Evolutionary conservation across 2,888 invertebrate species (phyloP), one percentile per base, ranked within the genome.

Genomic region (Drosophila lutescens): DNA sequence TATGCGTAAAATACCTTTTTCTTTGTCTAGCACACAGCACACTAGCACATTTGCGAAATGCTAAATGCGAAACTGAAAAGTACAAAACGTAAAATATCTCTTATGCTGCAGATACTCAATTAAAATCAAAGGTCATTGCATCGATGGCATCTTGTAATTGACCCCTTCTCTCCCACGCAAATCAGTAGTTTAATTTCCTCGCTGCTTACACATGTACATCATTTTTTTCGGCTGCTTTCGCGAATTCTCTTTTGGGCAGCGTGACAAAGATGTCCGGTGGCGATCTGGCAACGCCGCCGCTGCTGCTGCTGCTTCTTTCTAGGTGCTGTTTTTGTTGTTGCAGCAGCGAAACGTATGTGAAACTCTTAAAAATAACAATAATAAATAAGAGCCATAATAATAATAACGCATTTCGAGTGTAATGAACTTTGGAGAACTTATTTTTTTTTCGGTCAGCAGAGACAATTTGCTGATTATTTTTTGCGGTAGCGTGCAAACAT

Each of bases 291-390:
- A 85, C 83, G 43, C 82, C 55, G 17, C 26, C 36, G 49, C 69
- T 47, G 59, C 69, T 62, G 59, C 69, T 62, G 56, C 49, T 69
- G 61, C 54, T 61, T 53, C 50, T 61, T 58, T 47, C 30, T 54
- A 38, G 49, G 49, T 77, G 34, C 55, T 61, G 47, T 55, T 72
- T 61, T 73, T 70, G 77, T 71, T 56, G 54, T 65, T 65, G 50
- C 50, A 32, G 50, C 51, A 78, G 79, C 76, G 80, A 80, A 85
- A 85, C 80, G 68, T 72, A 53, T 80, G 80, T 75, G 80, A 83
- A 84, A 84, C 80, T 68, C 71, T 55, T 80, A 34, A 62, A 70
- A 59, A 71, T 56, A 74, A 67, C 69, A 56, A 72, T 51, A 74
- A 65, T 58, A 69, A 70, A 58, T 61, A 63, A 82, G 43, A 70